phyloP scores from a whole-genome alignment of 2,113 vertebrate genomes.

The Noctilio leporinus region DNA sequence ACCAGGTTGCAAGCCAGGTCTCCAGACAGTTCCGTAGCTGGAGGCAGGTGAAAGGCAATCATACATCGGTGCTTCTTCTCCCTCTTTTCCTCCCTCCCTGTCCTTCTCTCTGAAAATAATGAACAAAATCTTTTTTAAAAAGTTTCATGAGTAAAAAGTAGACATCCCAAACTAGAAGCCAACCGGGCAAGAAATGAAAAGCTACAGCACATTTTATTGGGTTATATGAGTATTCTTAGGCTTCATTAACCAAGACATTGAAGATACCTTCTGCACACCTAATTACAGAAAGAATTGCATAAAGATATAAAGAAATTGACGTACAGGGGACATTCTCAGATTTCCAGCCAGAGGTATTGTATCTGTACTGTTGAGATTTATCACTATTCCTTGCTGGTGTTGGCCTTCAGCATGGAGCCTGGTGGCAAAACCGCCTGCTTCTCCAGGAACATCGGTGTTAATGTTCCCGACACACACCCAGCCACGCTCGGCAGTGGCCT shows the following conservation, averaged over 20 bases:
- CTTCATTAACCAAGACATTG: slow-evolving; percentile 58
- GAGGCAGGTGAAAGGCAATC: too few relatives aligned
- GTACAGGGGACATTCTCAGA: slow-evolving; percentile 8
- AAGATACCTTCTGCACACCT: slow-evolving; percentile 51
- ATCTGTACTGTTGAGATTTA: slow-evolving; percentile 48
- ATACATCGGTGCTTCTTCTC: too few relatives aligned
- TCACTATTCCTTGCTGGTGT: slow-evolving; percentile 21
- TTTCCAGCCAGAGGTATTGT: slow-evolving; percentile 55
- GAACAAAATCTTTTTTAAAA: too few relatives aligned
- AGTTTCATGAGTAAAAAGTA: slow-evolving; percentile 60
- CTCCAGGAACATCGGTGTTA: slow-evolving; percentile 44
- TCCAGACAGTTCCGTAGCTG: too few relatives aligned
- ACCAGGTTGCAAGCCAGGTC: too few relatives aligned
- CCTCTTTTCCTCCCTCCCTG: too few relatives aligned
- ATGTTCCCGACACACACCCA: slow-evolving; percentile 25
- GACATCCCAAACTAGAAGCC: slow-evolving; percentile 45
- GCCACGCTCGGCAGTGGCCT: slow-evolving; percentile 52
- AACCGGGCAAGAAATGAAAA: slow-evolving; percentile 59
- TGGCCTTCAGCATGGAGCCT: slow-evolving; percentile 8
- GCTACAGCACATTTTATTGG: slow-evolving; percentile 56
- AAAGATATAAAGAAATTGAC: slow-evolving; percentile 35
- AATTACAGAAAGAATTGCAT: slow-evolving; percentile 56
- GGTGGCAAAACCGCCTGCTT: slow-evolving; percentile 2
- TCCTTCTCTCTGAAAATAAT: too few relatives aligned
- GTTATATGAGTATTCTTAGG: slow-evolving; percentile 53